phyloP scores from a whole-genome alignment of 2,888 invertebrate species.

The Anodontia alba region DNA sequence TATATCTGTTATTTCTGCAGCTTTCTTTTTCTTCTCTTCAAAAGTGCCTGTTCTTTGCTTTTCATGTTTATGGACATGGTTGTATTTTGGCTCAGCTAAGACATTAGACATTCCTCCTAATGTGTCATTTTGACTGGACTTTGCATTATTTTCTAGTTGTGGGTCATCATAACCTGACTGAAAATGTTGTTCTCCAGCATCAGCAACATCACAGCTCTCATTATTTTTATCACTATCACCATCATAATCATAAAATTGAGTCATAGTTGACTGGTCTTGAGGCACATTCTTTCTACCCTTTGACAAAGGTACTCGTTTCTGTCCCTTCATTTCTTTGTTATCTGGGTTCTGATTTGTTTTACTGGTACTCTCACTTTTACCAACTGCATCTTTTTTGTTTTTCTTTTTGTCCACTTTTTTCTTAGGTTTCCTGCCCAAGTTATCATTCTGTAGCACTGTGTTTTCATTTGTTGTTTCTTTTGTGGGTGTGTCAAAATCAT shows the following conservation, averaged over 20 bases:
- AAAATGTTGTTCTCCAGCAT: neutral
- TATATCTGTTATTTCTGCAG: neutral
- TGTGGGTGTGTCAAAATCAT: conserved; percentile 11
- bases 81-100: too few relatives aligned
- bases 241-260: conserved; percentile 62
- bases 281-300: conserved; percentile 32
- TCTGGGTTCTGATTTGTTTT: neutral
- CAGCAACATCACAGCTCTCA: neutral
- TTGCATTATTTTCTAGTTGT: too few relatives aligned
- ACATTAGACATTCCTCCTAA: too few relatives aligned
- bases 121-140: too few relatives aligned
- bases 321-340: conserved; percentile 15
- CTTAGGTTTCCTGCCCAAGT: neutral
- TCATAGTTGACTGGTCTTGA: conserved; percentile 61
- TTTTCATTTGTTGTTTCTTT: neutral
- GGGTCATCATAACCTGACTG: neutral
- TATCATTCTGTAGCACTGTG: neutral
- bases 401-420: neutral
- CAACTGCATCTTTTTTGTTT: neutral
- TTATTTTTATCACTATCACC: conserved; percentile 32
- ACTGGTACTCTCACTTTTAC: neutral
- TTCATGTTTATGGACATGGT: neutral
- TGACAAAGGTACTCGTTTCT: neutral
- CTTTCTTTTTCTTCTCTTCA: neutral
- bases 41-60: neutral